Evolutionary conservation across 2,797 vertebrate genomes (phyloP).

Genomic region (Falco concolor): DNA sequence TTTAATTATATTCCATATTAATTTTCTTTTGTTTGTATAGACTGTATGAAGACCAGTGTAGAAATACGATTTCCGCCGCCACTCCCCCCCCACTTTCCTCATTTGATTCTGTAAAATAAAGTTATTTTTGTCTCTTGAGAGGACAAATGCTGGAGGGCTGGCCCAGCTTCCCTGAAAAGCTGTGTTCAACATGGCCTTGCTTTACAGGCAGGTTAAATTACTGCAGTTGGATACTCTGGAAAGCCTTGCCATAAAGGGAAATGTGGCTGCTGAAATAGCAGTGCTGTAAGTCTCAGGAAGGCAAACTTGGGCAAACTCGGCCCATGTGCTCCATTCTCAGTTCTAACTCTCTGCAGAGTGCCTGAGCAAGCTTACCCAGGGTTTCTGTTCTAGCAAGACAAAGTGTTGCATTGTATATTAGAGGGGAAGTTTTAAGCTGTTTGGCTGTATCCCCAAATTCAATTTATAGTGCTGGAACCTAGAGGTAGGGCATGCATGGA

Average conservation of each 20-base stretch:
- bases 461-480: background rate
- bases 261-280: background rate
- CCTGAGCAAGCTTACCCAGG: background rate
- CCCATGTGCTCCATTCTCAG: rapidly evolving
- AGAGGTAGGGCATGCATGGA: background rate
- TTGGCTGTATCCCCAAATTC: background rate
- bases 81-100: no score
- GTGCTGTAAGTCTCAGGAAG: background rate
- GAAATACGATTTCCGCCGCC: no score
- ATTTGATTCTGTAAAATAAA: background rate
- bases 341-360: background rate
- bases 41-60: rapidly evolving
- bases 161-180: background rate
- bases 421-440: background rate
- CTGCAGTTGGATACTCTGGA: background rate
- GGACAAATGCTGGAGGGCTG: background rate
- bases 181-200: background rate
- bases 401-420: background rate
- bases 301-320: background rate
- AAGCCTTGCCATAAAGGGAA: background rate
- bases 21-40: background rate
- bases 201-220: background rate
- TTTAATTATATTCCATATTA: background rate
- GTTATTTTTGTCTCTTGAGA: background rate
- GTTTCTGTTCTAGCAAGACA: background rate